Base-by-base conservation (phyloP, 2,888 invertebrate genomes). In the Callinectes sapidus region DNA sequence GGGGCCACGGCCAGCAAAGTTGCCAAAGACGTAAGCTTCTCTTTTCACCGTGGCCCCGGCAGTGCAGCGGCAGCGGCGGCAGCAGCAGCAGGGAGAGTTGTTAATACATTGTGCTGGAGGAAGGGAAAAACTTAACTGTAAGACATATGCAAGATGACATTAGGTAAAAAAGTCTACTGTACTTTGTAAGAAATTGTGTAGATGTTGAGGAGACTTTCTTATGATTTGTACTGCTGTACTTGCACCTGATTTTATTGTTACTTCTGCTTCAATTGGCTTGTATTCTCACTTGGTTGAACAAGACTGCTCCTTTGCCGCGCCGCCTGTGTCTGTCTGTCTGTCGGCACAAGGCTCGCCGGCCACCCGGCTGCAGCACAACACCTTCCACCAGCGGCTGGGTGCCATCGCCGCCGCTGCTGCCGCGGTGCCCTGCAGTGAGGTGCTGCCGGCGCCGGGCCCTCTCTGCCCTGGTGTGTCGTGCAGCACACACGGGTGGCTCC, bases 11-110 rank as follows among this genome's bases (percentile, higher is more conserved):
- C 39, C 35, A 91, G 85, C 86, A 87, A 85, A 91, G 91, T 91
- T 91, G 86, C 91, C 91, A 91, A 91, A 91, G 91, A 91, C 91
- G 39, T 85, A 86, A 61, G 91, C 86, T 91, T 61, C 85, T 54
- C 85, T 87, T 87, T 61, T 85, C 10, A 32, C 88, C 61, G 88
- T 18, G n/a, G 55, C 61, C 32, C 48, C 55, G 28, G 88, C 5
- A 54, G 61, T 1, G 55, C 18, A 14, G 88, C 28, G 10, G 87
- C 54, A n/a, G 32, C 71, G 71, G 71, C 10, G 71, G 71, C 28
- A n/a, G 71, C n/a, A n/a, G 71, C 71, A 18, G 81, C 32, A 14
- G 81, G 81, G 35, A 35, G 81, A 81, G 32, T 81, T 81, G 81
- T 81, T 81, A 81, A 81, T 81, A 81, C 32, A 81, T 77, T 81